Conservation (phyloP, 2,797 vertebrate genomes). For the Acipenser oxyrinchus region DNA sequence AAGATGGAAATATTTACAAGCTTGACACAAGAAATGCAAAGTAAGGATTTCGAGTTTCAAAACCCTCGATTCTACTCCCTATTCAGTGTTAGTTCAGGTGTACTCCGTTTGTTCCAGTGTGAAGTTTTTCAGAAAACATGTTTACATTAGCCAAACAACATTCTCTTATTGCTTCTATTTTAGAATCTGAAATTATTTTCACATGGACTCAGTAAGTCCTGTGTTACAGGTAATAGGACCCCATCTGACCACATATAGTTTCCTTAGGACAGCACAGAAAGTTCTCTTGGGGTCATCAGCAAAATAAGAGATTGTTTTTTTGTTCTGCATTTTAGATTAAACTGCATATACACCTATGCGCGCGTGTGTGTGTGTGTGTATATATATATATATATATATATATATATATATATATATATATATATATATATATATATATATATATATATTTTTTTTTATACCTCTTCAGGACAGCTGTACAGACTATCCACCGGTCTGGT, state of each 20-base stretch:
- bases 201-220: not conserved
- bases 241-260: no score
- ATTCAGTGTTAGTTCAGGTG: not conserved
- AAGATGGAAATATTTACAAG: slow-evolving; percentile 64
- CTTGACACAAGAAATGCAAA: slow-evolving; percentile 56
- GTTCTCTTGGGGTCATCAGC: no score
- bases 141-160: not conserved
- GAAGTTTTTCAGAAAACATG: not conserved
- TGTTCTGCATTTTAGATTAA: not conserved
- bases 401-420: not conserved
- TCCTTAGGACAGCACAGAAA: no score
- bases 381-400: not conserved
- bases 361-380: no score
- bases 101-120: not conserved
- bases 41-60: slow-evolving; percentile 34
- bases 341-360: no score
- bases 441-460: slow-evolving; percentile 7
- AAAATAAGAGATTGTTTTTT: slow-evolving; percentile 8
- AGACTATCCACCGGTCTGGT: slow-evolving; percentile 53
- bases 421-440: not conserved
- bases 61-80: no score
- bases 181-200: not conserved
- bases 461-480: slow-evolving; percentile 47
- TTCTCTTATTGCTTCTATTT: not conserved
- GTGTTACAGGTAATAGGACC: no score